Base-by-base conservation (phyloP, 2,113 vertebrate species). In the Corythaeola cristata region DNA sequence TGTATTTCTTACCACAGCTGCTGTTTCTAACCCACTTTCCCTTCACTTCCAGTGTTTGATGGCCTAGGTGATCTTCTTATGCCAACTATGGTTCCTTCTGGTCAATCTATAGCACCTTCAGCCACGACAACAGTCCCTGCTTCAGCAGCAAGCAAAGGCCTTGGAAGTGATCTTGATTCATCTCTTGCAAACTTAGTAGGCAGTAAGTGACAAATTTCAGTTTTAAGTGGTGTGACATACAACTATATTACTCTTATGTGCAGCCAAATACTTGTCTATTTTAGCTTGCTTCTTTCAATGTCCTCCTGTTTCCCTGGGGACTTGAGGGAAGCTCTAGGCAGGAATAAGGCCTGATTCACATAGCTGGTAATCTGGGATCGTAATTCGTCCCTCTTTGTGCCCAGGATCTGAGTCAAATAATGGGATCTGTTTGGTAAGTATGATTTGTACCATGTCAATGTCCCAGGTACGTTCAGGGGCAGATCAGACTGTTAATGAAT, bases 31-130 rank as follows among this genome's bases (percentile, higher is more conserved):
- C 81, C 49, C 17, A 3, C 33, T 88, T 82, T 91, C 12, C 47
- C 96, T 97, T 97, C 69, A 69, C 86, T 98, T 98, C 59, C 92
- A 99, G 99, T 99, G 97, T 99, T 99, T 97, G 99, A 98, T 97
- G 99, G 99, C 96, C 98, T 99, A 99, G 99, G 99, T 81, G 99
- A 99, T 96, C 98, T 99, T 97, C 98, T 99, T 94, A 99, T 99
- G 98, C 99, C 99, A 47, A 98, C 99, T 15, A 97, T 99, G 98
- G 99, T 98, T 44, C 99, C 99, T 71, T 97, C 99, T 90, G 99
- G 99, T 93, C 99, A 99, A 33, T 98, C 99, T 84, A 96, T 96
- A 85, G 89, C 98, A 90, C 93, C 98, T 75, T 89, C 98, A 39
- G 78, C 97, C 58, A 52, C 97, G 81, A 92, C 97, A 74, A 76